These are phyloP conservation scores for Alentia gelatinosa DNA, from an alignment of 2,888 invertebrate genomes.

Conservation along the genomic window DNA sequence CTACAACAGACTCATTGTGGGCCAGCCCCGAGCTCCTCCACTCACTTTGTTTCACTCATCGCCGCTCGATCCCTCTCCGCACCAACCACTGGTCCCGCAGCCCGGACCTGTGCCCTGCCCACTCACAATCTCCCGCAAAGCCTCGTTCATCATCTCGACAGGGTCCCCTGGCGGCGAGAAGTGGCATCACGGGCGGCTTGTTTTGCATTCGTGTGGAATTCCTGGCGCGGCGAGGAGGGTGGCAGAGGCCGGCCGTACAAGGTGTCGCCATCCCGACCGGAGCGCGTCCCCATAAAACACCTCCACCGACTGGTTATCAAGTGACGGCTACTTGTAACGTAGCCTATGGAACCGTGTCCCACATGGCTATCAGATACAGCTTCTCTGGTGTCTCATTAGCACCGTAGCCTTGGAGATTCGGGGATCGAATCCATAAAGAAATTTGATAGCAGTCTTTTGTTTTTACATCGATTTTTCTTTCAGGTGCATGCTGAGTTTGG, in stretches of 20 bases:
- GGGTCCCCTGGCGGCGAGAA: neutral
- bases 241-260: neutral
- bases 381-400: too few relatives aligned
- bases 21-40: neutral
- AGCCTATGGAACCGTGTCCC: too few relatives aligned
- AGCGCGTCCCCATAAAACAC: too few relatives aligned
- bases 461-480: too few relatives aligned
- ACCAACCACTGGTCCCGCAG: neutral
- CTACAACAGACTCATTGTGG: neutral
- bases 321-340: too few relatives aligned
- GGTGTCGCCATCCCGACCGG: too few relatives aligned
- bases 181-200: neutral
- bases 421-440: too few relatives aligned
- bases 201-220: neutral
- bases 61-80: neutral
- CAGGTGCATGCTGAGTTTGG: too few relatives aligned
- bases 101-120: neutral
- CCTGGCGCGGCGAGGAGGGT: neutral
- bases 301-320: too few relatives aligned
- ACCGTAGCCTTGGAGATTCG: too few relatives aligned
- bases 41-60: neutral
- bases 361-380: too few relatives aligned
- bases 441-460: too few relatives aligned
- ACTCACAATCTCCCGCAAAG: neutral
- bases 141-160: neutral